Base-by-base conservation (phyloP, 2,888 invertebrate genomes). In the Epistrophe grossulariae region DNA sequence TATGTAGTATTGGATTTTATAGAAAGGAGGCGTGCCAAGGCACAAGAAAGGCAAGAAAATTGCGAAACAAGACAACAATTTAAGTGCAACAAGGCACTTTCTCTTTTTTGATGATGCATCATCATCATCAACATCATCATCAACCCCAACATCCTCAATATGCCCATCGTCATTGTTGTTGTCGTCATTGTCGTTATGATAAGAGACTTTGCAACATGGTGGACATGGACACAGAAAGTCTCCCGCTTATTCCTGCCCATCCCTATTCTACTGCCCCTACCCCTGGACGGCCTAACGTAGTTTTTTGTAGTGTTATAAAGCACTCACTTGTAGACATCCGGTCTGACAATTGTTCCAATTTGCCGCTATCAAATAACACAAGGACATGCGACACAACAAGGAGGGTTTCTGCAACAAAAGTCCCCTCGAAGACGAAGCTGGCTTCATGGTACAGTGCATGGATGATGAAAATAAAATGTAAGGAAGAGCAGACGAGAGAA, bases 271-370 rank as follows among this genome's bases (percentile, higher is more conserved):
- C 15, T 40, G 8, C 11, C 24, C 7, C 45, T 57, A 68, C 45
- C n/a, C n/a, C n/a, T n/a, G 24, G 24, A 1, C 24, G 70, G 64
- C 78, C 73, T 74, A 85, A 81, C 78, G 70, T 82, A 82, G 77
- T 82, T 84, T 82, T 84, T 88, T 2, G 76, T 88, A 83, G 88
- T 88, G 85, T 88, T 88, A 85, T 85, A 88, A 83, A 85, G 88
- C 88, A 89, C 88, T 89, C 88, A 89, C 89, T 89, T 89, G 88
- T 89, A 89, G 89, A 89, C 89, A 89, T 89, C 89, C 90, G 89
- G 90, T 89, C 89, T 89, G 89, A 90, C 89, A 89, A 90, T 89
- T 90, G 89, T 89, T 89, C 89, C 89, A 89, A 90, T 89, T 90
- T 88, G 89, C 89, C 89, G 89, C 89, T 89, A 89, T 89, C 88